These are phyloP conservation scores for Agelaius phoeniceus DNA, from an alignment of 2,113 vertebrate genomes.

Conservation along the genomic window DNA sequence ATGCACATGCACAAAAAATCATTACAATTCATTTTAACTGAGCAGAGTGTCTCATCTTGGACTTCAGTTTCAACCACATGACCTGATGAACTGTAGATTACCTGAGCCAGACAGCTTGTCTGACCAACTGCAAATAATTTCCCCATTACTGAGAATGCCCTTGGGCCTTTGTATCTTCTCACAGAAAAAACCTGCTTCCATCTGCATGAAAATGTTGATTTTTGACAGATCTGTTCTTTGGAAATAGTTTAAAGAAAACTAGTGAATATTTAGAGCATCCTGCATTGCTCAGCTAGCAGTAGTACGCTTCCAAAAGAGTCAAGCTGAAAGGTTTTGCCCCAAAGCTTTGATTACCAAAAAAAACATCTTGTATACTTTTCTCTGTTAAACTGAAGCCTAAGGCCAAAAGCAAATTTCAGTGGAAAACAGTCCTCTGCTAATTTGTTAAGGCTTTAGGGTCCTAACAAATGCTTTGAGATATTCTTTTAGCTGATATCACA, in stretches of 20 bases:
- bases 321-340: background rate
- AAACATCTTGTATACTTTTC: background rate
- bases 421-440: background rate
- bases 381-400: background rate
- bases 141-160: slow-evolving; percentile 35
- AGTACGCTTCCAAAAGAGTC: background rate
- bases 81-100: slow-evolving; percentile 53
- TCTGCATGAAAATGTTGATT: slow-evolving; percentile 24
- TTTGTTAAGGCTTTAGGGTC: background rate
- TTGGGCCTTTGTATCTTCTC: slow-evolving; percentile 5
- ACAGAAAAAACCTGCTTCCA: background rate
- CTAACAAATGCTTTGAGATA: background rate
- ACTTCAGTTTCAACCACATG: slow-evolving; percentile 25
- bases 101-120: slow-evolving; percentile 51
- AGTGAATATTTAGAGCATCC: background rate
- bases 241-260: background rate
- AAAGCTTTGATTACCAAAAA: background rate
- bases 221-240: slow-evolving; percentile 15
- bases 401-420: background rate
- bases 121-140: slow-evolving; percentile 54
- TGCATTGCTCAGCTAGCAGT: background rate
- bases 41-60: background rate
- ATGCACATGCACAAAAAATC: background rate
- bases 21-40: background rate
- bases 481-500: background rate